Percentiles rank a stretch among this genome's conserved stretches.
Conservation (phyloP, 92 coral and sea anemone species). For the Actinostola sp. region DNA sequence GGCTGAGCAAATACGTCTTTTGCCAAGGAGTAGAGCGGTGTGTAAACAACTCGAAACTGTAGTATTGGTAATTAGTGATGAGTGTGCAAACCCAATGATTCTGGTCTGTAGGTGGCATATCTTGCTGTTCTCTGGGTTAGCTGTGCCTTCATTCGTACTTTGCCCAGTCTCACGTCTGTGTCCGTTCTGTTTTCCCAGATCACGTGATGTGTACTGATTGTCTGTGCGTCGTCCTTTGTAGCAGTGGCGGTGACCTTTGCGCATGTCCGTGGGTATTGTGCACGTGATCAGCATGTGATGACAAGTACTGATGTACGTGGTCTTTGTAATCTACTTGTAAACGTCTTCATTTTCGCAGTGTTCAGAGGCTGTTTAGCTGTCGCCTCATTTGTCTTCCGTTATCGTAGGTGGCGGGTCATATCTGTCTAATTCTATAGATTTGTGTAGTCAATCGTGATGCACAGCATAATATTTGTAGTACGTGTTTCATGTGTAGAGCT, state of each 20-base stretch:
- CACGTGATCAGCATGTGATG: slow-evolving; percentile 49
- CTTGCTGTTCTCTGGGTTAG: neutral
- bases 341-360: slow-evolving; percentile 39
- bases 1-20: too few species aligned
- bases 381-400: slow-evolving; percentile 15
- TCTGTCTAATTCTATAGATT: too few species aligned
- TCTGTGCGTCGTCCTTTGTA: slow-evolving; percentile 71
- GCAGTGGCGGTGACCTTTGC: slow-evolving; percentile 84
- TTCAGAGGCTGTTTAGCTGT: slow-evolving; percentile 20
- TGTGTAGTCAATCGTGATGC: slow-evolving; percentile 21
- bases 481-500: slow-evolving; percentile 15
- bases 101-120: too few species aligned
- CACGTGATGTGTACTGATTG: slow-evolving; percentile 88
- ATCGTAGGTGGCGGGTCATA: slow-evolving; percentile 25
- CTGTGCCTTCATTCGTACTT: slow-evolving; percentile 15
- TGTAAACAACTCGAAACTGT: too few species aligned
- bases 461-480: slow-evolving; percentile 25
- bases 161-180: slow-evolving; percentile 16
- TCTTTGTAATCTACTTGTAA: slow-evolving; percentile 16
- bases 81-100: too few species aligned
- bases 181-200: slow-evolving; percentile 85
- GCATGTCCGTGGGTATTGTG: slow-evolving; percentile 60
- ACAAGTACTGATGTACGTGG: slow-evolving; percentile 39
- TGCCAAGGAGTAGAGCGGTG: too few species aligned
- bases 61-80: too few species aligned